These are phyloP conservation scores for Microtus ochrogaster DNA, from an alignment of 2,113 vertebrate species.

Conservation along the genomic window DNA sequence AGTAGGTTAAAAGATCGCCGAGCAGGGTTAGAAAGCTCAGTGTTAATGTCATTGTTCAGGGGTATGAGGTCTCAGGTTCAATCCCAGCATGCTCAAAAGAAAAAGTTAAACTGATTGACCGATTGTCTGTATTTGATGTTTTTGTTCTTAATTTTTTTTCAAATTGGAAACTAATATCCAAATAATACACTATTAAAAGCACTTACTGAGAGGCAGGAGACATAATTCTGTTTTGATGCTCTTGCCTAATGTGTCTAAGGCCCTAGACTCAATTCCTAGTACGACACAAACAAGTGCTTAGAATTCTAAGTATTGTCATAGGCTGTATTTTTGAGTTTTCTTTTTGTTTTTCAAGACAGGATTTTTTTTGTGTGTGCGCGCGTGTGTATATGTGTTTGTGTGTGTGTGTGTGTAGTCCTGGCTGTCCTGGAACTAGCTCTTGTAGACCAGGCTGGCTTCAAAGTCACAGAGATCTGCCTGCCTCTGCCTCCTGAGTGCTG, in stretches of 20 bases:
- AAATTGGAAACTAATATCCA: constrained; percentile 56
- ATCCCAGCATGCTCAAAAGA: neutral
- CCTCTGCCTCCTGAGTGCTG: neutral
- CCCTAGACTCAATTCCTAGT: neutral
- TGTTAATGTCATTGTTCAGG: neutral
- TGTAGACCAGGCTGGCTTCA: neutral
- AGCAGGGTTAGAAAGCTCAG: neutral
- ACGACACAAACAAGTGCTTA: neutral
- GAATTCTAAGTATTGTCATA: constrained; percentile 13
- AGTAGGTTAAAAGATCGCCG: constrained; percentile 22
- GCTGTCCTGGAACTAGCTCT: neutral
- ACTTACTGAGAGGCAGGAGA: neutral
- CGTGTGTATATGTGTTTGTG: neutral
- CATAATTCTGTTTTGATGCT: neutral
- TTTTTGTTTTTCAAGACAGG: neutral
- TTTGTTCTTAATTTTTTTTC: constrained; percentile 40
- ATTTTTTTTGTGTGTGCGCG: no score
- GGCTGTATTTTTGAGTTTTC: constrained; percentile 7
- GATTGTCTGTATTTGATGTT: neutral
- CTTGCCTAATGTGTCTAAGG: neutral
- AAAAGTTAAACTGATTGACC: constrained; percentile 16
- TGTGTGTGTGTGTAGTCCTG: neutral
- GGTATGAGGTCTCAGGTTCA: neutral
- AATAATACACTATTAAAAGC: neutral
- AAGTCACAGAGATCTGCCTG: neutral